Evolutionary conservation across 2,797 vertebrate species (phyloP).

Genomic region (Hydrophis major): DNA sequence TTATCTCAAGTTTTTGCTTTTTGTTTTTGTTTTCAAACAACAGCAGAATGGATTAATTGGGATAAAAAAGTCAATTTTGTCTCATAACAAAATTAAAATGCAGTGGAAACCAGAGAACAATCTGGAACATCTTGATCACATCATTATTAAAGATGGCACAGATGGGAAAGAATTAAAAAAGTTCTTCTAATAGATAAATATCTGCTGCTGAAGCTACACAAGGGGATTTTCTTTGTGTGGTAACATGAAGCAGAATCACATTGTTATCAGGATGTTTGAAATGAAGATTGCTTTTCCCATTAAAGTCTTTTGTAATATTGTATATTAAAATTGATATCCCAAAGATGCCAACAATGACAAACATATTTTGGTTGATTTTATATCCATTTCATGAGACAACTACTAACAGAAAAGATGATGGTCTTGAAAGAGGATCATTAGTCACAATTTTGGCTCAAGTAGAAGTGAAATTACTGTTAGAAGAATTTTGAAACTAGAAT

Average conservation of each 20-base stretch:
- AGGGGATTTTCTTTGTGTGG: constrained; percentile 1
- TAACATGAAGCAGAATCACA: neutral
- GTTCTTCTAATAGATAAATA: constrained; percentile 5
- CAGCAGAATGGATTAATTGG: neutral
- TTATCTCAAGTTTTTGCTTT: neutral
- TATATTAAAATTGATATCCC: neutral
- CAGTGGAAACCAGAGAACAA: neutral
- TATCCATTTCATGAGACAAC: neutral
- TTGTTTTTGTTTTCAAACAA: neutral
- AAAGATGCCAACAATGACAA: neutral
- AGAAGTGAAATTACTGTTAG: neutral
- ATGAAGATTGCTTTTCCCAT: neutral
- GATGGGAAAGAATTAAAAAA: neutral
- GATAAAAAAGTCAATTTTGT: neutral
- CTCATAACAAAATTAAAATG: neutral
- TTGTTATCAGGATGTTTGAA: neutral
- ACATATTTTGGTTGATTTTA: neutral
- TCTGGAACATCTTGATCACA: constrained; percentile 11
- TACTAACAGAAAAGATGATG: neutral
- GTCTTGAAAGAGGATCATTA: neutral
- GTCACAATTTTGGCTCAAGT: neutral
- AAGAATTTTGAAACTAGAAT: neutral
- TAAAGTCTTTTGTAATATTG: neutral
- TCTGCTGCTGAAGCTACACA: neutral
- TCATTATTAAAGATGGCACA: neutral